Percentiles rank a stretch among this genome's conserved stretches.
Evolutionary conservation across 2,888 invertebrate species (phyloP).

Genomic region (Drosophila cognata): DNA sequence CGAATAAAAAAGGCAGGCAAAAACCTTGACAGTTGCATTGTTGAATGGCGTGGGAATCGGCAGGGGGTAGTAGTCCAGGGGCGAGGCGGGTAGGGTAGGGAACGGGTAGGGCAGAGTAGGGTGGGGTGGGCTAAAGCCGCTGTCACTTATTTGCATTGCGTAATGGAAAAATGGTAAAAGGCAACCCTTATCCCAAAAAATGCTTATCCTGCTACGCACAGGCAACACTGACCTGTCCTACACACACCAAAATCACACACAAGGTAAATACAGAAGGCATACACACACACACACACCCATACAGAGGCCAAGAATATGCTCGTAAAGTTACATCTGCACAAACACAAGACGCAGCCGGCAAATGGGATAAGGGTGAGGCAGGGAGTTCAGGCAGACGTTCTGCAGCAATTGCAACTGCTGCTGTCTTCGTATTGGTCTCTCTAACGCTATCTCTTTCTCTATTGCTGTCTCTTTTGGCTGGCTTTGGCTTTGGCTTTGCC

Average conservation of each 20-base stretch:
- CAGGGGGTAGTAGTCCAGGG: conserved; percentile 1
- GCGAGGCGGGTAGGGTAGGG: neutral
- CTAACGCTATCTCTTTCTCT: neutral
- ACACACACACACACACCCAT: conserved; percentile 20
- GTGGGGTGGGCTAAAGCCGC: neutral
- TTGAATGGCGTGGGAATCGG: conserved; percentile 60
- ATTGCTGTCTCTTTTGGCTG: conserved; percentile 11
- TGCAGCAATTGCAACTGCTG: conserved; percentile 13
- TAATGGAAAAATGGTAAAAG: conserved; percentile 64
- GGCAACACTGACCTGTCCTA: conserved; percentile 74
- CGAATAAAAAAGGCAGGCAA: conserved; percentile 15
- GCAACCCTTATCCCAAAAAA: conserved; percentile 45
- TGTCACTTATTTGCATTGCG: conserved; percentile 74
- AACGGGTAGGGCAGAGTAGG: neutral
- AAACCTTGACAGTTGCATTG: conserved; percentile 81
- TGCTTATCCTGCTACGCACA: conserved; percentile 40
- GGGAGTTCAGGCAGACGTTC: neutral
- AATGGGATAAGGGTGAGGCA: conserved; percentile 5
- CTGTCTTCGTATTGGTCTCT: conserved; percentile 36
- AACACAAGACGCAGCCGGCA: conserved; percentile 69
- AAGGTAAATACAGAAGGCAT: conserved; percentile 53
- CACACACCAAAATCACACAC: conserved; percentile 56
- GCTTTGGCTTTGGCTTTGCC: conserved; percentile 57
- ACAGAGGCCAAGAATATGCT: conserved; percentile 25
- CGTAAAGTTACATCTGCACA: conserved; percentile 73